A percentile compares a stretch with the other conserved stretches of the same genome.
Evolutionary conservation across 2,888 invertebrate species (phyloP).

Genomic region (Drosophila buzzatii): DNA sequence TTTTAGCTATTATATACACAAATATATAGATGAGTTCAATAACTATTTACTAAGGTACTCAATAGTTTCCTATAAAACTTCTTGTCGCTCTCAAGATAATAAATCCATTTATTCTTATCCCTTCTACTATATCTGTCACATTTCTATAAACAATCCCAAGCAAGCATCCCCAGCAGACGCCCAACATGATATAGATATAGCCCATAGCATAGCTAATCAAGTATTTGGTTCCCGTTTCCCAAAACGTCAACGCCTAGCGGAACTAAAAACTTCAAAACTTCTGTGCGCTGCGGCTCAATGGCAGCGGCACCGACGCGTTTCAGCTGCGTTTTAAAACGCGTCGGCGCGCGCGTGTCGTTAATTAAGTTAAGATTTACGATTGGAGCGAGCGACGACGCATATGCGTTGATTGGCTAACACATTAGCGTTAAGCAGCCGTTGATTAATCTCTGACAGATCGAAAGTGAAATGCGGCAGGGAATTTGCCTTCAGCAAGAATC

Average conservation of each 20-base stretch:
- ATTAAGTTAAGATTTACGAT: constrained; percentile 75
- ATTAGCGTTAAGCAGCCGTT: constrained; percentile 62
- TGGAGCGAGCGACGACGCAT: constrained; percentile 34
- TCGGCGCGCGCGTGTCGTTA: constrained; percentile 70
- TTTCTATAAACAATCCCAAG: too few relatives aligned
- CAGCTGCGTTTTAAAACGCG: constrained; percentile 60
- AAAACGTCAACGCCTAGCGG: constrained; percentile 20
- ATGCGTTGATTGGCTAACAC: constrained; percentile 41
- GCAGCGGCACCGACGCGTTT: constrained; percentile 64
- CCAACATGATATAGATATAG: not conserved
- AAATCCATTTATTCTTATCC: too few relatives aligned
- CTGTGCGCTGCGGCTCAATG: constrained; percentile 54
- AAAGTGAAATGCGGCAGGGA: constrained; percentile 52
- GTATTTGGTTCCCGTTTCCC: not conserved
- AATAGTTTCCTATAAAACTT: too few relatives aligned
- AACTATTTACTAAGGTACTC: too few relatives aligned
- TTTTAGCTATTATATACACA: too few relatives aligned
- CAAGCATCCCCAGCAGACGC: not conserved
- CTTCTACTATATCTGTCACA: not conserved
- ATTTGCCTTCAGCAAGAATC: constrained; percentile 9
- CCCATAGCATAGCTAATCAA: not conserved
- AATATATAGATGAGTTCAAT: too few relatives aligned
- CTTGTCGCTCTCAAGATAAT: too few relatives aligned
- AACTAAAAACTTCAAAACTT: constrained; percentile 37
- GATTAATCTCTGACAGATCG: constrained; percentile 57